Evolutionary conservation across 2,113 vertebrate genomes (phyloP).

Genomic region (Zingel zingel): DNA sequence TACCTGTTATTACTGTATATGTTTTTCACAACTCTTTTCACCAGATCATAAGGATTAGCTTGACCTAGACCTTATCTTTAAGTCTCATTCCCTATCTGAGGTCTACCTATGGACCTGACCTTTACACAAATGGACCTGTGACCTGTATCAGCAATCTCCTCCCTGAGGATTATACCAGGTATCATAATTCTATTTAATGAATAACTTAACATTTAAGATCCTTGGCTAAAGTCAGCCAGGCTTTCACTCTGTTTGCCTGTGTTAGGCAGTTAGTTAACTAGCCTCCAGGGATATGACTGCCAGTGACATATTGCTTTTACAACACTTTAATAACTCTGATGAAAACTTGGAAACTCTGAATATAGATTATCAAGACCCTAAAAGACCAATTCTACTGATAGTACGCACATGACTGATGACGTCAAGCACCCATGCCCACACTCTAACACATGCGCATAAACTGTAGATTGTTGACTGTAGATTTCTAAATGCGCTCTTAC

Average conservation of each 20-base stretch:
- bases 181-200: constrained; percentile 84
- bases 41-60: constrained; percentile 56
- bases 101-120: constrained; percentile 67
- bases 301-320: constrained; percentile 62
- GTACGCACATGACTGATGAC: constrained; percentile 40
- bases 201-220: constrained; percentile 85
- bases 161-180: constrained; percentile 63
- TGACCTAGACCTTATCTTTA: constrained; percentile 54
- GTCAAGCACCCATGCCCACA: not conserved
- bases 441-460: constrained; percentile 1
- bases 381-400: constrained; percentile 46
- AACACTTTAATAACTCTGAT: constrained; percentile 65
- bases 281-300: constrained; percentile 55
- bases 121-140: constrained; percentile 74
- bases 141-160: constrained; percentile 75
- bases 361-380: constrained; percentile 27
- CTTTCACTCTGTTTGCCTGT: constrained; percentile 45
- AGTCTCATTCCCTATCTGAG: constrained; percentile 41
- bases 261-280: constrained; percentile 65
- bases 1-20: constrained; percentile 8
- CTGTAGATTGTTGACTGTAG: not conserved
- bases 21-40: constrained; percentile 26
- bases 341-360: constrained; percentile 52
- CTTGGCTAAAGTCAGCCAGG: constrained; percentile 54
- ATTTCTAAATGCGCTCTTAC: constrained; percentile 57